Percentiles rank a stretch among this genome's conserved stretches.
phyloP scores from a whole-genome alignment of 2,888 invertebrate genomes.

The Agriopis leucophaearia region DNA sequence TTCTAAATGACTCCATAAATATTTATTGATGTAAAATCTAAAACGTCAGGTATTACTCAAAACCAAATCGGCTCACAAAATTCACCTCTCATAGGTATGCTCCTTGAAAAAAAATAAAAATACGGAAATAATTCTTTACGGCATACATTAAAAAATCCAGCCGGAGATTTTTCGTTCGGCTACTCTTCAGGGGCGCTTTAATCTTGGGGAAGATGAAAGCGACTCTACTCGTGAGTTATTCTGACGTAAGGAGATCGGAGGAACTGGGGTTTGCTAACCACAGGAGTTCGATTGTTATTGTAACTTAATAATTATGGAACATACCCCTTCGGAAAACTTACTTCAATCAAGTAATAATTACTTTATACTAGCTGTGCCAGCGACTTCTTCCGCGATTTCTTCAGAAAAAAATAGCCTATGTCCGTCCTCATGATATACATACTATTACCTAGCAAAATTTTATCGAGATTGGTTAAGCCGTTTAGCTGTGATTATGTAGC shows the following conservation, averaged over 20 bases:
- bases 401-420: too few species aligned
- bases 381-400: too few species aligned
- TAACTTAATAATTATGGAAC: neutral
- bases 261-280: slow-evolving; percentile 14
- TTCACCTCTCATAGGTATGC: neutral
- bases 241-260: slow-evolving; percentile 38
- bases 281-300: slow-evolving; percentile 3
- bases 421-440: too few species aligned
- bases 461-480: too few species aligned
- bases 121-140: slow-evolving; percentile 20
- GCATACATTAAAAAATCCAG: slow-evolving; percentile 46
- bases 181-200: slow-evolving; percentile 46
- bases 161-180: slow-evolving; percentile 52
- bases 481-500: too few species aligned
- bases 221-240: slow-evolving; percentile 34
- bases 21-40: neutral
- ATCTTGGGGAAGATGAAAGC: slow-evolving; percentile 55
- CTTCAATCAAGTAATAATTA: too few species aligned
- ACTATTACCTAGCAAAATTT: too few species aligned
- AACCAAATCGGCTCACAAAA: neutral
- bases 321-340: too few species aligned
- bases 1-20: neutral
- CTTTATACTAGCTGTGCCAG: too few species aligned
- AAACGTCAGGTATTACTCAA: neutral
- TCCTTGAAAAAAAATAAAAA: slow-evolving; percentile 17